These are phyloP conservation scores for Promerops cafer DNA, from an alignment of 2,113 vertebrate species.

Conservation along the genomic window DNA sequence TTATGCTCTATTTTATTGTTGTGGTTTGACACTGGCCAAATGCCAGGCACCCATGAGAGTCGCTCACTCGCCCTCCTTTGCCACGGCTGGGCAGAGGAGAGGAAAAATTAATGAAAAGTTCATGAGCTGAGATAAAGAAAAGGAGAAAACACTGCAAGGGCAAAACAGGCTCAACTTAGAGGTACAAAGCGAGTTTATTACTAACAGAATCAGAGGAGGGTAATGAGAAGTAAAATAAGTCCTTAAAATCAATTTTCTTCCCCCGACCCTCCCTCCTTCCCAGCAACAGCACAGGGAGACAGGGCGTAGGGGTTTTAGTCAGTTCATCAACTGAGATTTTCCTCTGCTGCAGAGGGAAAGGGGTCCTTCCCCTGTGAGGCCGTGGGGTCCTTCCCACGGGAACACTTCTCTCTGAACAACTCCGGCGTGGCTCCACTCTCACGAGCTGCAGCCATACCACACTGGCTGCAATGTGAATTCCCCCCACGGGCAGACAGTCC, in stretches of 20 bases:
- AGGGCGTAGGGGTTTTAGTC: not conserved
- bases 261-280: no score
- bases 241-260: not conserved
- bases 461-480: not conserved
- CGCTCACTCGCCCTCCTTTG: not conserved
- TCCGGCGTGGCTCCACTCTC: not conserved
- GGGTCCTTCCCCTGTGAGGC: no score
- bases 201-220: not conserved
- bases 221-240: not conserved
- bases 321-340: not conserved
- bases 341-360: rapidly evolving
- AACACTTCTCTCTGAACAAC: not conserved
- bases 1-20: not conserved
- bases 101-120: not conserved
- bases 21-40: not conserved
- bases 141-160: not conserved
- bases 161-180: not conserved
- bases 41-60: rapidly evolving
- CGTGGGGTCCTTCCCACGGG: rapidly evolving
- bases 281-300: rapidly evolving
- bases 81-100: not conserved
- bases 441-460: rapidly evolving
- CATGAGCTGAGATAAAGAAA: not conserved
- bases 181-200: not conserved
- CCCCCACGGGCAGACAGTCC: not conserved